A percentile compares a stretch with the other conserved stretches of the same genome.
These are phyloP conservation scores for Columba guinea DNA, from an alignment of 2,797 vertebrate species.

Conservation along the genomic window DNA sequence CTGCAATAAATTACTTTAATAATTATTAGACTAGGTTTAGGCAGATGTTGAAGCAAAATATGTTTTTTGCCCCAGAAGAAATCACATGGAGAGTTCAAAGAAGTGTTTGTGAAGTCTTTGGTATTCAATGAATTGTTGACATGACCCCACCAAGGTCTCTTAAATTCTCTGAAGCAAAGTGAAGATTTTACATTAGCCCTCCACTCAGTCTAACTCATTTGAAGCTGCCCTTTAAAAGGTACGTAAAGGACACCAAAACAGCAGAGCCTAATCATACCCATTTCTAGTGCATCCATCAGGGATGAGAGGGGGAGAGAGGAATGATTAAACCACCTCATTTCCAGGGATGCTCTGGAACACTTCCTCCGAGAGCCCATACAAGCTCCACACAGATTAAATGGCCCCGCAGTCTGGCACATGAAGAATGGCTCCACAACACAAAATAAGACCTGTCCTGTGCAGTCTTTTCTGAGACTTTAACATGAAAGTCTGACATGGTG, in stretches of 20 bases:
- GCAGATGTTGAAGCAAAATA: not conserved
- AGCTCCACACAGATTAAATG: not conserved
- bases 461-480: not conserved
- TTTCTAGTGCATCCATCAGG: not conserved
- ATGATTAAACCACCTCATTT: not conserved
- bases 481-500: not conserved
- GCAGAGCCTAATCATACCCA: not conserved
- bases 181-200: not conserved
- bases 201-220: not conserved
- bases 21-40: not conserved
- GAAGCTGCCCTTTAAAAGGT: not conserved
- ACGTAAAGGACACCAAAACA: not conserved
- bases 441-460: not conserved
- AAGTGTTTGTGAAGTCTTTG: not conserved
- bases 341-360: not conserved
- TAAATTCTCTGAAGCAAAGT: not conserved
- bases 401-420: not conserved
- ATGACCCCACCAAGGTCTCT: not conserved
- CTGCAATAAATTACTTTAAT: not conserved
- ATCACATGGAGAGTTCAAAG: not conserved
- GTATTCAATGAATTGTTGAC: not conserved
- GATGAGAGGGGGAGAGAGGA: rapidly evolving
- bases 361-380: not conserved
- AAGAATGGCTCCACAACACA: not conserved
- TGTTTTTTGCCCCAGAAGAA: not conserved